A percentile compares a stretch with the other conserved stretches of the same genome.
Conservation (phyloP, 2,888 invertebrate genomes). For the Incurvaria masculella region DNA sequence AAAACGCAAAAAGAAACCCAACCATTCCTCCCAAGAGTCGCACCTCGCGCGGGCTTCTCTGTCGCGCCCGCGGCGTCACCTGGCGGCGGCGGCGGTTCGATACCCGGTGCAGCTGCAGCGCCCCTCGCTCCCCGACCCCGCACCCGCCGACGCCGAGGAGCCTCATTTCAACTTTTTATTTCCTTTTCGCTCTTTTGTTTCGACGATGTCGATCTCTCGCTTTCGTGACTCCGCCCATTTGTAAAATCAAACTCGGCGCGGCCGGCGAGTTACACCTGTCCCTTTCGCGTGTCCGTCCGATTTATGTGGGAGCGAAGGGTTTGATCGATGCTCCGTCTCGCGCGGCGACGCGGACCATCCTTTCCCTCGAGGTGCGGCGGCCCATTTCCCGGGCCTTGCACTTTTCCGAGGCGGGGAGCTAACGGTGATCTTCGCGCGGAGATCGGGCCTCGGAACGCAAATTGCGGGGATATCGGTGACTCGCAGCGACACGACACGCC, state of each 20-base stretch:
- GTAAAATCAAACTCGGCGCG: slow-evolving; percentile 49
- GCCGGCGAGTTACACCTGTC: slow-evolving; percentile 43
- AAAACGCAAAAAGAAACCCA: neutral
- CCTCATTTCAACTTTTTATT: slow-evolving; percentile 26
- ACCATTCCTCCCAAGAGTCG: neutral
- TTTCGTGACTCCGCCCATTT: slow-evolving; percentile 50
- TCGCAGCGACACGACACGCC: slow-evolving; percentile 26
- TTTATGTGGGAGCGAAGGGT: slow-evolving; percentile 55
- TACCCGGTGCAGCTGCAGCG: neutral
- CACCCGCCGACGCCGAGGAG: neutral
- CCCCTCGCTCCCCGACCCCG: slow-evolving; percentile 36
- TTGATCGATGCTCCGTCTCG: slow-evolving; percentile 54
- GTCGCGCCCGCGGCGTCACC: neutral
- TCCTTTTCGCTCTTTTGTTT: slow-evolving; percentile 53
- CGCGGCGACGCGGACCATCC: slow-evolving; percentile 12
- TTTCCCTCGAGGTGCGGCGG: neutral
- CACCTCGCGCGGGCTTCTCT: neutral
- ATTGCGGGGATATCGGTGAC: neutral
- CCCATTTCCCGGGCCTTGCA: neutral
- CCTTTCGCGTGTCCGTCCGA: slow-evolving; percentile 47
- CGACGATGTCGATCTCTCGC: slow-evolving; percentile 46
- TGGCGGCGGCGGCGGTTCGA: no score
- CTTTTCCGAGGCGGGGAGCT: neutral
- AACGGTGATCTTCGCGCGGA: neutral
- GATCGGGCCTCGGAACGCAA: neutral